phyloP scores from a whole-genome alignment of 2,888 invertebrate species.

The Lasioglossum marginatum region DNA sequence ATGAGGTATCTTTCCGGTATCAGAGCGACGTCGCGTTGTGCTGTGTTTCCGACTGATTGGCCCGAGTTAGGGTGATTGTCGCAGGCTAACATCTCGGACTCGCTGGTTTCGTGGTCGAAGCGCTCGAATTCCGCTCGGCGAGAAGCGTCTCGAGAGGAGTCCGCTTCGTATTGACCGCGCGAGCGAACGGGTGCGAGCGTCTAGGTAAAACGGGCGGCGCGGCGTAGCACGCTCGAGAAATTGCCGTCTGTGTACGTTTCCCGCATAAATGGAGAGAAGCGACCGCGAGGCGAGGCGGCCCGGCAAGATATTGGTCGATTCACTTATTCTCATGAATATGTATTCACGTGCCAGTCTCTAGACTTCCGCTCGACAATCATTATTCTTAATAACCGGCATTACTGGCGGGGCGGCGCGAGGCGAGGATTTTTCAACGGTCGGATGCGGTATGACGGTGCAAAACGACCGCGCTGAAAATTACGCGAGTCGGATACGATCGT shows the following conservation, averaged over 20 bases:
- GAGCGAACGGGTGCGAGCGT: background rate
- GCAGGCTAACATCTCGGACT: background rate
- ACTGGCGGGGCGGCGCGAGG: slow-evolving; percentile 46
- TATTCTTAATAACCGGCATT: slow-evolving; percentile 79
- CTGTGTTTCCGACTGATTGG: background rate
- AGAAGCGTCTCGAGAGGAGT: background rate
- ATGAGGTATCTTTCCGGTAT: background rate
- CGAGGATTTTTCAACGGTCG: slow-evolving; percentile 63
- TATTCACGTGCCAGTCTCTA: slow-evolving; percentile 69
- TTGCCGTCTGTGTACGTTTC: slow-evolving; percentile 43
- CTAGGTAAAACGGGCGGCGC: background rate
- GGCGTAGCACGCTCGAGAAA: background rate
- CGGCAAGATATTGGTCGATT: slow-evolving; percentile 77
- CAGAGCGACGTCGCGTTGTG: background rate
- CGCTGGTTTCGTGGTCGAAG: background rate
- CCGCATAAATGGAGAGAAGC: slow-evolving; percentile 23
- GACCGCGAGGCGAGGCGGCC: background rate
- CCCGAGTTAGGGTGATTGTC: background rate
- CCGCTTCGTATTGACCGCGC: slow-evolving; percentile 12
- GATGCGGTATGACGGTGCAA: slow-evolving; percentile 53
- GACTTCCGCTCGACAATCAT: slow-evolving; percentile 75
- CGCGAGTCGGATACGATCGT: slow-evolving; percentile 26
- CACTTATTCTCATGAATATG: slow-evolving; percentile 80
- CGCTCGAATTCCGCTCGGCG: background rate
- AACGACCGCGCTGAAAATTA: slow-evolving; percentile 65